Evolutionary conservation across 2,888 invertebrate genomes (phyloP).

Genomic region (Crematogaster levior): DNA sequence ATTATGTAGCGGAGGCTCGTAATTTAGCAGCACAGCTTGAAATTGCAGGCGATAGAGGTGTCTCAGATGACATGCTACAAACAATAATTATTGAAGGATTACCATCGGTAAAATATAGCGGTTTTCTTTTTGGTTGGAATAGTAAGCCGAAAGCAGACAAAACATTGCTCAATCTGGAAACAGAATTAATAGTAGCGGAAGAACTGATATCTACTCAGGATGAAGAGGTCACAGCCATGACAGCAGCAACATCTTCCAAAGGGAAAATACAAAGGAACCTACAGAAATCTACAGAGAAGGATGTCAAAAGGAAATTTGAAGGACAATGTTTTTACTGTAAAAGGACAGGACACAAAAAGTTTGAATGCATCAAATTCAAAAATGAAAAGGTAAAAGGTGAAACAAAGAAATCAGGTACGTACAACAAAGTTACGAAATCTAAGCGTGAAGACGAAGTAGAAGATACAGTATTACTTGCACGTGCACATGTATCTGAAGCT

Average conservation of each 20-base stretch:
- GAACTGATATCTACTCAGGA: background rate
- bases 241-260: background rate
- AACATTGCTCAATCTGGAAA: background rate
- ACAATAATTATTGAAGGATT: background rate
- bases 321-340: background rate
- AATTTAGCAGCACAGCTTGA: background rate
- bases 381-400: background rate
- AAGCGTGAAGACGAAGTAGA: background rate
- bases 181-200: background rate
- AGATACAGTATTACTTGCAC: background rate
- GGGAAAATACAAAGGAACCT: background rate
- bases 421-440: background rate
- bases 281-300: background rate
- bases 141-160: background rate
- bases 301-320: background rate
- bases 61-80: background rate
- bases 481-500: background rate
- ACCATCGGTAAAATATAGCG: background rate
- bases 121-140: background rate
- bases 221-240: background rate
- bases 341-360: background rate
- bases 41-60: background rate
- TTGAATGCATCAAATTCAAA: background rate
- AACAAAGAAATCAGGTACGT: background rate
- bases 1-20: background rate